These are phyloP conservation scores for Dryococelus australis DNA, from an alignment of 2,888 invertebrate species.

Conservation along the genomic window DNA sequence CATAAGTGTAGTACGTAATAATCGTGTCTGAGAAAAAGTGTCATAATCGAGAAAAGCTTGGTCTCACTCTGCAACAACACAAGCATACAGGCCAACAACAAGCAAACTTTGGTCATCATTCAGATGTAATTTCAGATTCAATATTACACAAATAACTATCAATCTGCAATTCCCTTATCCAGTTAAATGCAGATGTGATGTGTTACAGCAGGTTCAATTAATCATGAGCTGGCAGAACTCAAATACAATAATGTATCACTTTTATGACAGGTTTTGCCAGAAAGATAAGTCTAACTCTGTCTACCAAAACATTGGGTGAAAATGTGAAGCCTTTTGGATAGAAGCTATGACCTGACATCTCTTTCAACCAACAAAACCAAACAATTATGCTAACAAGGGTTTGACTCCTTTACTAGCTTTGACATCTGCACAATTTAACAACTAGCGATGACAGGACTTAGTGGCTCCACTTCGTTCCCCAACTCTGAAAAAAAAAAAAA, in stretches of 20 bases:
- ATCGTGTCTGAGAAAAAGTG: background rate
- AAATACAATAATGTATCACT: background rate
- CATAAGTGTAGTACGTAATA: background rate
- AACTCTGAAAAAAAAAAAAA: constrained; percentile 42
- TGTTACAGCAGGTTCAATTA: background rate
- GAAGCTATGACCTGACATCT: constrained; percentile 44
- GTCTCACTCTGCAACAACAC: constrained; percentile 30
- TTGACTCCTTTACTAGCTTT: constrained; percentile 37
- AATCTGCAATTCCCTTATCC: background rate
- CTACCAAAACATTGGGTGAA: constrained; percentile 46
- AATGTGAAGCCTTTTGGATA: constrained; percentile 39
- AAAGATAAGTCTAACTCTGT: constrained; percentile 42
- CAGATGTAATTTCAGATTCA: background rate
- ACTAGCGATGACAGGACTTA: constrained; percentile 41
- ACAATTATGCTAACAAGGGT: constrained; percentile 8
- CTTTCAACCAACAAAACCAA: constrained; percentile 13
- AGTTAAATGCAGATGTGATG: background rate
- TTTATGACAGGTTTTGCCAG: constrained; percentile 34
- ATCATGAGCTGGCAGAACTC: background rate
- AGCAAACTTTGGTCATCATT: constrained; percentile 35
- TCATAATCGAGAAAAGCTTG: constrained; percentile 9
- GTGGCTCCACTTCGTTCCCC: constrained; percentile 47
- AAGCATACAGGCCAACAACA: constrained; percentile 42
- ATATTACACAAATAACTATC: background rate
- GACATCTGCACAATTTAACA: constrained; percentile 42